Evolutionary conservation across 2,888 invertebrate genomes (phyloP), one percentile per base, ranked within the genome.

Genomic region (Iphiclides podalirius): DNA sequence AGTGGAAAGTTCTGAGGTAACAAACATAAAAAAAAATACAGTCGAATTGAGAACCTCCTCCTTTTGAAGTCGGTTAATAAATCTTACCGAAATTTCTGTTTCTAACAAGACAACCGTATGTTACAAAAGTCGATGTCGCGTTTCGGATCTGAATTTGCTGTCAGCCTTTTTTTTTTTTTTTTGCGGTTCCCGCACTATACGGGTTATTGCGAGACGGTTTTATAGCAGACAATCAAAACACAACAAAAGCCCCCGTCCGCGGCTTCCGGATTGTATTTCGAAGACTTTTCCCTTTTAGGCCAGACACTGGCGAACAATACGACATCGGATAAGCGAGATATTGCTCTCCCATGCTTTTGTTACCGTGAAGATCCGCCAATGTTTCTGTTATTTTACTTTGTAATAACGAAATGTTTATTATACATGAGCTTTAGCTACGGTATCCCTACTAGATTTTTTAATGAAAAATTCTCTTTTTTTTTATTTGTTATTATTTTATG

Each of bases 261-360:
- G 8, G 11, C 9, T 12, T 20, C 48, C 16, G n/a, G n/a, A n/a
- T n/a, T n/a, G n/a, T n/a, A 31, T 41, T 35, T 16, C 11, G 28
- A 13, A 33, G 8, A 16, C 40, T 41, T 47, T 47, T 41, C 41
- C 14, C 40, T 23, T 47, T 41, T n/a, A n/a, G n/a, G 39, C 34
- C 34, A 35, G 33, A 26, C 42, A 48, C 38, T 48, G 37, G 42
- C 31, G 14, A 43, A 48, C 48, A 48, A 48, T 42, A 9, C 36
- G 41, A n/a, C 17, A 40, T 33, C 26, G 20, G 37, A 42, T 37
- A 43, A 42, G 33, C 26, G 11, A 31, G 41, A 37, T 42, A 48
- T 48, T 37, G 42, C 37, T 38, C 37, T 38, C 48, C n/a, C 33
- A 1, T 38, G 43, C 42, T 43, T 48, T 48, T 48, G 41, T 42